Base-by-base conservation (phyloP, 2,797 vertebrate species). In the Leucoraja ocellata region DNA sequence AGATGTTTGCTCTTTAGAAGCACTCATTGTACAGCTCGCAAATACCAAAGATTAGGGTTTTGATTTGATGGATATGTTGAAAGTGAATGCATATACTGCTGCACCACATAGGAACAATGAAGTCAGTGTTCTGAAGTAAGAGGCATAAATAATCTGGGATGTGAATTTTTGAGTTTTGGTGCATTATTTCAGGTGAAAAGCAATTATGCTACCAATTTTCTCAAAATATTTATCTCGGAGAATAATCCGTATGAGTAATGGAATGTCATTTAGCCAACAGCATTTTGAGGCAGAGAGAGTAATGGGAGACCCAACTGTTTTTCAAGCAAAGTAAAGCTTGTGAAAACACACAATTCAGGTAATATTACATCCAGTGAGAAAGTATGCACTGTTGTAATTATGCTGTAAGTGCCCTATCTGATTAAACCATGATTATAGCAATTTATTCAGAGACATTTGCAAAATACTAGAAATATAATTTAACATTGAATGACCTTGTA, bases 211-310 rank as follows among this genome's bases (percentile, higher is more conserved):
- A 68, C 63, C 32, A 9, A 32, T 16, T 90, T 90, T n/a, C 63
- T 68, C 61, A 68, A 65, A 68, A 65, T 36, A 90, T 90, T 90
- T 90, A 68, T 90, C 86, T 36, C n/a, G 18, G 16, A 2, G n/a
- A 36, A 71, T 39, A 18, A 90, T 68, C 86, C 16, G 68, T 90
- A 36, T 90, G 28, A 65, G n/a, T 65, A 90, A 90, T 90, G n/a
- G 28, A 68, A 90, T 90, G 86, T 90, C 61, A 90, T 83, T 83
- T 83, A 8, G 9, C 80, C 80, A 83, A 83, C 21, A 25, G 46
- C 23, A 54, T 25, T 83, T 21, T 83, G 21, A 54, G 28, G 9
- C 80, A 58, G 80, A 54, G 80, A 83, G 80, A 90, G 28, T 9
- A 90, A 90, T 65, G 86, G 68, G n/a, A 9, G 13, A 68, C 18